These are phyloP conservation scores for Ambastaia sidthimunki DNA, from an alignment of 2,797 vertebrate species.

Conservation along the genomic window DNA sequence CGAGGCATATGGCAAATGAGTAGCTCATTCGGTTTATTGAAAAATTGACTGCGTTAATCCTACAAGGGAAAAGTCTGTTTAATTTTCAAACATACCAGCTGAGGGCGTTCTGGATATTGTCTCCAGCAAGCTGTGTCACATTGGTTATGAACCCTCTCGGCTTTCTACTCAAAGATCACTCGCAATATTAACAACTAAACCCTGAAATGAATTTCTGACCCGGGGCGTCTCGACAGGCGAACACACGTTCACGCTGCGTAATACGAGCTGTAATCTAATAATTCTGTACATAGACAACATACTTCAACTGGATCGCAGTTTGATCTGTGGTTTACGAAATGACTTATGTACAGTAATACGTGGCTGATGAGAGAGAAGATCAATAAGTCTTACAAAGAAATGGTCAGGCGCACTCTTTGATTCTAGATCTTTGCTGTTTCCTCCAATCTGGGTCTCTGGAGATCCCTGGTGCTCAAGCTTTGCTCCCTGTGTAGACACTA, in stretches of 20 bases:
- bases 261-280: neutral
- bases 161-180: constrained; percentile 20
- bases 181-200: constrained; percentile 27
- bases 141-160: constrained; percentile 9
- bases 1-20: neutral
- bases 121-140: constrained; percentile 1
- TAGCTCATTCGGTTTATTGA: neutral
- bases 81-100: neutral
- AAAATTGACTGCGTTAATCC: neutral
- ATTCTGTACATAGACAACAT: neutral
- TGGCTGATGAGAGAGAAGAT: constrained; percentile 15
- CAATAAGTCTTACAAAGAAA: constrained; percentile 38
- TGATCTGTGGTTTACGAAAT: neutral
- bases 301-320: neutral
- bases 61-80: constrained; percentile 5
- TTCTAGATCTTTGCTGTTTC: neutral
- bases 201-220: neutral
- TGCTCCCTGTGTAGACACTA: constrained; percentile 14
- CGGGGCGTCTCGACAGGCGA: neutral
- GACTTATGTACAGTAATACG: constrained; percentile 21
- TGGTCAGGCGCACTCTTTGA: neutral
- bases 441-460: constrained; percentile 36
- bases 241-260: neutral
- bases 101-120: neutral
- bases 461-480: constrained; percentile 36